These are phyloP conservation scores for Neotoxoptera formosana DNA, from an alignment of 1,140 invertebrate genomes.

Conservation along the genomic window DNA sequence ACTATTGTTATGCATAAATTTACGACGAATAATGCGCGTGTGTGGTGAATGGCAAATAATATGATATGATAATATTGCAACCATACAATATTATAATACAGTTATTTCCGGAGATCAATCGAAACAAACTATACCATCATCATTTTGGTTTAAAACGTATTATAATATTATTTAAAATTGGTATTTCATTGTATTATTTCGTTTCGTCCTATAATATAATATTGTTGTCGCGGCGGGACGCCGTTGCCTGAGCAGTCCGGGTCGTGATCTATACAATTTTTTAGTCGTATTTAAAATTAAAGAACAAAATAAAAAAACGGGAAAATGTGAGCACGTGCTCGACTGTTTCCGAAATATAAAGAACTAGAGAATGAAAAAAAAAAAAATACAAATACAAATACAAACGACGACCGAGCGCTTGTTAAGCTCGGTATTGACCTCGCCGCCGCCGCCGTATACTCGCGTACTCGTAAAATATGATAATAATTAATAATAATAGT, in stretches of 20 bases:
- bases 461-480: not conserved
- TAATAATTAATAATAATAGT: conserved; percentile 31
- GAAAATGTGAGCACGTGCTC: not conserved
- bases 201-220: not conserved
- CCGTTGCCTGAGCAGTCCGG: too few relatives aligned
- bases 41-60: not conserved
- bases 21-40: not conserved
- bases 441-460: not conserved
- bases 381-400: too few relatives aligned
- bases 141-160: not conserved
- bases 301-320: not conserved
- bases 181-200: not conserved
- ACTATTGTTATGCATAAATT: not conserved
- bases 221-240: too few relatives aligned
- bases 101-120: not conserved
- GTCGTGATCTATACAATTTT: not conserved
- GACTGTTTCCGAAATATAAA: not conserved
- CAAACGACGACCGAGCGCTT: not conserved
- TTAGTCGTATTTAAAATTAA: not conserved
- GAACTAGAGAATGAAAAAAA: not conserved
- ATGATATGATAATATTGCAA: not conserved
- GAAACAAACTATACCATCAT: not conserved
- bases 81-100: not conserved
- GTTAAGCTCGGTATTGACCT: conserved; percentile 35
- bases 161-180: not conserved